Base-by-base conservation (phyloP, 2,888 invertebrate genomes). In the Melieria picta region DNA sequence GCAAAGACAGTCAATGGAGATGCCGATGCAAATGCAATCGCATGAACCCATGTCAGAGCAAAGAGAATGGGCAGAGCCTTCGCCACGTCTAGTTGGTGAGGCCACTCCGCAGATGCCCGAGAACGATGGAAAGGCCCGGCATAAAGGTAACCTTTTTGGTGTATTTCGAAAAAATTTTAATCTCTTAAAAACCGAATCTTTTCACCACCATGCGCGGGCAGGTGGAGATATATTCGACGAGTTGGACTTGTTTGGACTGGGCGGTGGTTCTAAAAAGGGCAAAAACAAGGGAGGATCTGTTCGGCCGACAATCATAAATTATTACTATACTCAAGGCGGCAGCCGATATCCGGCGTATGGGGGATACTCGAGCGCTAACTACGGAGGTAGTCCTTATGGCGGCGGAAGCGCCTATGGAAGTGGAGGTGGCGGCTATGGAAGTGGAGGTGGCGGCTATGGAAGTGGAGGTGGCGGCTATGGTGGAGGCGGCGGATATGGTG, bases 121-220 rank as follows among this genome's bases (percentile, higher is more conserved):
- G 9, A 74, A 77, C 16, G 77, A 71, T 10, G 79, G 75, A 11
- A 74, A 72, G 65, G 80, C 77, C 4, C 80, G 83, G 3, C 76
- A 65, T 16, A 84, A 83, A 84, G 85, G 85, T 84, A 85, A 85
- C 79, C 81, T 84, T 67, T 83, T 78, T 79, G 84, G 82, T 45
- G 80, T 84, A 70, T 79, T 81, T 61, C 80, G 75, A 67, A 64
- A 72, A 63, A 78, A 71, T 69, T 66, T 72, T 69, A 76, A 76
- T 66, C 52, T 65, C 55, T 75, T 77, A 67, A 72, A 74, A 45
- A 58, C 56, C 68, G 70, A 73, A 65, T 72, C 78, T 74, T 72
- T 73, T 69, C 61, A 71, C 30, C 30, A 30, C 16, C 65, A 68
- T 50, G 70, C 55, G 30, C 70, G 71, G 62, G 65, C 74, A 76